Conservation (phyloP, 1,140 invertebrate species). For the Hyposmocoma kahamanoa region DNA sequence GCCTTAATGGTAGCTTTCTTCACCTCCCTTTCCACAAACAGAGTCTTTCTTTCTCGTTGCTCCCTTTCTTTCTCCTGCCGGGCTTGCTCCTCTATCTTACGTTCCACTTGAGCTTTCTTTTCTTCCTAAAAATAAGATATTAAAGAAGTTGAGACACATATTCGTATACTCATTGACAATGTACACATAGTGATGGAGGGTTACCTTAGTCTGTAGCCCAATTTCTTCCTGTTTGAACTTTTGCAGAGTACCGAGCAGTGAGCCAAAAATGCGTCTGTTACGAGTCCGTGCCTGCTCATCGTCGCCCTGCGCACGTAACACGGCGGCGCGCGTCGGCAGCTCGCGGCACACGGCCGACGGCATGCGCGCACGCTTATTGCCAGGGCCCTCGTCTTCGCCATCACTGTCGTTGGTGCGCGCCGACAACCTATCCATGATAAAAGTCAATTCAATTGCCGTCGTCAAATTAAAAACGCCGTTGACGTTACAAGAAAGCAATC, state of each 20-base stretch:
- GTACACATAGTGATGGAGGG: background rate
- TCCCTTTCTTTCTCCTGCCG: constrained; percentile 90
- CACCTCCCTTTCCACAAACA: constrained; percentile 89
- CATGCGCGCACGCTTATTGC: constrained; percentile 45
- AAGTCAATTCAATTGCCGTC: too few relatives aligned
- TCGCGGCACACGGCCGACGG: constrained; percentile 61
- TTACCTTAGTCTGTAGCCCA: constrained; percentile 84
- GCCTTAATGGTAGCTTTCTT: constrained; percentile 92
- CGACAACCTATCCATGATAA: constrained; percentile 56
- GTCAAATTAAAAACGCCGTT: too few relatives aligned
- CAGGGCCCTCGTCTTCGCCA: constrained; percentile 54
- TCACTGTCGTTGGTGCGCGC: constrained; percentile 57
- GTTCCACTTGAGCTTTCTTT: constrained; percentile 87
- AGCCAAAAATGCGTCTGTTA: constrained; percentile 96
- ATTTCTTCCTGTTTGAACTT: constrained; percentile 97
- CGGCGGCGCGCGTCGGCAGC: constrained; percentile 61
- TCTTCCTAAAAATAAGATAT: constrained; percentile 44
- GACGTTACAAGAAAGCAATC: too few relatives aligned
- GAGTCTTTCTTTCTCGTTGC: constrained; percentile 86
- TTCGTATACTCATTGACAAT: too few relatives aligned
- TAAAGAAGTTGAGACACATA: background rate
- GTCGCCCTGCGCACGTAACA: constrained; percentile 83
- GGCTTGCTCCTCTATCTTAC: constrained; percentile 94
- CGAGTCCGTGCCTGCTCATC: constrained; percentile 89
- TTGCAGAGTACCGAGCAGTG: constrained; percentile 93